phyloP scores from a whole-genome alignment of 2,888 invertebrate species.

The Agriopis marginaria region DNA sequence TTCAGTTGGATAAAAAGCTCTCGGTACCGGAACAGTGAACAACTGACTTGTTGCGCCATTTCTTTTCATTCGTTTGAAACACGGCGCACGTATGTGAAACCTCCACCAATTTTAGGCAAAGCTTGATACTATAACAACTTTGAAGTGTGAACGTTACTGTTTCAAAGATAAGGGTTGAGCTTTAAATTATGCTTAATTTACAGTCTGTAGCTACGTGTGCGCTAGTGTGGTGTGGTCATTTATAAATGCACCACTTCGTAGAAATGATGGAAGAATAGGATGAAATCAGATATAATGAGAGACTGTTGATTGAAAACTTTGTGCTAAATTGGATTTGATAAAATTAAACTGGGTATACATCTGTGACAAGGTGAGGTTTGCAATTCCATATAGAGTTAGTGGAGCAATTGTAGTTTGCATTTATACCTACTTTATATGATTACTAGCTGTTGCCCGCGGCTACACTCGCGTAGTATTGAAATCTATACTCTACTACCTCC shows the following conservation, averaged over 20 bases:
- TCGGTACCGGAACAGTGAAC: slow-evolving; percentile 14
- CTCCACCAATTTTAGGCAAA: slow-evolving; percentile 4
- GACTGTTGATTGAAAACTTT: no score
- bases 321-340: no score
- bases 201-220: background rate
- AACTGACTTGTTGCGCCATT: slow-evolving; percentile 27
- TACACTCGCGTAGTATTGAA: no score
- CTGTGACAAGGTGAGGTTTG: no score
- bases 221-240: background rate
- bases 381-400: no score
- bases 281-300: no score
- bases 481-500: no score
- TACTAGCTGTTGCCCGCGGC: no score
- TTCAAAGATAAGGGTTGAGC: background rate
- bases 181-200: slow-evolving; percentile 1
- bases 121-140: background rate
- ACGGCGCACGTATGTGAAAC: slow-evolving; percentile 24
- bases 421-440: no score
- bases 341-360: no score
- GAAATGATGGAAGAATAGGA: no score
- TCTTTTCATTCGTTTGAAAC: slow-evolving; percentile 15
- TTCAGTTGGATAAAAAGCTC: background rate
- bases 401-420: no score
- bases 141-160: background rate
- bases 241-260: background rate